Evolutionary conservation across 2,113 vertebrate genomes (phyloP).

Genomic region (western clawed frog (Xenopus tropicalis)): DNA sequence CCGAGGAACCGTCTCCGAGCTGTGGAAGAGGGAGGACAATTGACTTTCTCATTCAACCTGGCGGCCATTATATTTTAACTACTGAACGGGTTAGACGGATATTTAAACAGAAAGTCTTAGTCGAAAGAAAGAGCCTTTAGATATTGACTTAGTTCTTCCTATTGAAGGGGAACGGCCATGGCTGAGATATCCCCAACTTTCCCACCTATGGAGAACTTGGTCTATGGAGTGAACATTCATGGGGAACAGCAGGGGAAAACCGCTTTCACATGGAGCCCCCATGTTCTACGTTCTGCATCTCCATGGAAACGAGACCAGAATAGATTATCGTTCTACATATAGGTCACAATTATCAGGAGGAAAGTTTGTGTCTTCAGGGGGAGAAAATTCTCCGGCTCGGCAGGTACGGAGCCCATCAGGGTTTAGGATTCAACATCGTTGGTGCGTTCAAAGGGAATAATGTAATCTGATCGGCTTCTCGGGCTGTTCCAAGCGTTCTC

Average conservation of each 20-base stretch:
- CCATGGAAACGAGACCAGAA: conserved; percentile 41
- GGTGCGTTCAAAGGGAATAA: background rate
- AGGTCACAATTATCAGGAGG: conserved; percentile 38
- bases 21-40: background rate
- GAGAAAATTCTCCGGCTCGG: background rate
- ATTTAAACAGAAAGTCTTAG: background rate
- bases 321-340: conserved; percentile 40
- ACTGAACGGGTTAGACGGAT: background rate
- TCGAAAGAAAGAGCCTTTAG: background rate
- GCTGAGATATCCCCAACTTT: background rate
- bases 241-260: conserved; percentile 31
- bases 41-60: background rate
- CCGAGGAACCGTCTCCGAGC: background rate
- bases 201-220: conserved; percentile 9
- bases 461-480: background rate
- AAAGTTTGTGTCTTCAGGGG: conserved; percentile 18
- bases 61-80: background rate
- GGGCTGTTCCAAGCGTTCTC: background rate
- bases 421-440: background rate
- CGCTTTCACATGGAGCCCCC: conserved; percentile 24
- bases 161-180: background rate
- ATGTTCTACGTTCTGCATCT: conserved; percentile 31
- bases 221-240: conserved; percentile 21
- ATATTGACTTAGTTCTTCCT: background rate
- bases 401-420: conserved; percentile 15